A percentile compares a stretch with the other conserved stretches of the same genome.
Evolutionary conservation across 2,113 vertebrate genomes (phyloP).

Genomic region (Cheilinus undulatus): DNA sequence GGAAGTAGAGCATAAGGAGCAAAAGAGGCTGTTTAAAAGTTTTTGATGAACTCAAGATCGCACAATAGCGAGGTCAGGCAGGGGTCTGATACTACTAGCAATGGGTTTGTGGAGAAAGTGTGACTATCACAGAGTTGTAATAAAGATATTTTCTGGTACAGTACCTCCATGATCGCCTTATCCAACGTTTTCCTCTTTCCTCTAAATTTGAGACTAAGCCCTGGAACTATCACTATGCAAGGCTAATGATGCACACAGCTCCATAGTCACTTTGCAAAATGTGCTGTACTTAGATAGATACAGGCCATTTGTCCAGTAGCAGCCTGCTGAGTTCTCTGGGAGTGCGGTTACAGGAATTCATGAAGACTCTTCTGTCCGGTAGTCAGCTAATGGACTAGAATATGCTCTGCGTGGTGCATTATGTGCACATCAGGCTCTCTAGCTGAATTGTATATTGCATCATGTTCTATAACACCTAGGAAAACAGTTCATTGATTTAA

Average conservation of each 20-base stretch:
- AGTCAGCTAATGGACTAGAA: conserved; percentile 15
- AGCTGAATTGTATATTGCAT: not conserved
- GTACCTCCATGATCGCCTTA: not conserved
- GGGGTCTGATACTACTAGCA: not conserved
- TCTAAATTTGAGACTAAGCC: not conserved
- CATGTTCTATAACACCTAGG: not conserved
- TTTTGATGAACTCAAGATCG: conserved; percentile 13
- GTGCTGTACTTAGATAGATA: not conserved
- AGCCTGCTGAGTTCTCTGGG: not conserved
- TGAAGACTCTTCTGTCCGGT: not conserved
- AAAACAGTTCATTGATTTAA: conserved; percentile 9
- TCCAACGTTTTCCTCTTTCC: not conserved
- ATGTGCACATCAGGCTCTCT: conserved; percentile 3
- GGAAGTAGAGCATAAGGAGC: conserved; percentile 36
- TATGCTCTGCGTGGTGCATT: conserved; percentile 15
- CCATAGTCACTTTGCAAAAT: conserved; percentile 1
- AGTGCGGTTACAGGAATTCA: conserved; percentile 20
- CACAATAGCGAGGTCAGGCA: not conserved
- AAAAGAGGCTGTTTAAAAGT: not conserved
- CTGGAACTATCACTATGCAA: not conserved
- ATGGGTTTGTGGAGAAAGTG: not conserved
- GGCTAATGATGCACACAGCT: not conserved
- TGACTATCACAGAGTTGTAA: not conserved
- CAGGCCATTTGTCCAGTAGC: conserved; percentile 19
- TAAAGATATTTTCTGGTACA: not conserved